These are phyloP conservation scores for Helogale parvula DNA, from an alignment of 2,113 vertebrate genomes.

Conservation along the genomic window DNA sequence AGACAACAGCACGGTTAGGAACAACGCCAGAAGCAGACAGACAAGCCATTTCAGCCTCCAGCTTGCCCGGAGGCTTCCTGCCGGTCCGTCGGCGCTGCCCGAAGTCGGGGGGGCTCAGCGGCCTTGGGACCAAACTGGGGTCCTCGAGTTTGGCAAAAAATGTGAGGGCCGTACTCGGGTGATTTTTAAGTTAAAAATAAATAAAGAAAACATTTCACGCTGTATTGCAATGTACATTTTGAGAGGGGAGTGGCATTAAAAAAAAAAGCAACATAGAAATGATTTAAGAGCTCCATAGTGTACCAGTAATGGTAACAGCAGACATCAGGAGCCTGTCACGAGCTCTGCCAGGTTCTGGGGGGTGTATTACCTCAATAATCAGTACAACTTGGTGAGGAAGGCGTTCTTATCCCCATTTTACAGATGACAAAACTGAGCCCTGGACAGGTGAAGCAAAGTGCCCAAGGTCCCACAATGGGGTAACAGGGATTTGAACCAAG, in stretches of 20 bases:
- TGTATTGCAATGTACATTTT: neutral
- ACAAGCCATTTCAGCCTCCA: neutral
- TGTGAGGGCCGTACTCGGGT: neutral
- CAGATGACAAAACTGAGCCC: neutral
- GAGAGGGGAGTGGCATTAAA: neutral
- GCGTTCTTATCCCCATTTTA: neutral
- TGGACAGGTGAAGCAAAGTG: neutral
- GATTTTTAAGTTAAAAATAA: neutral
- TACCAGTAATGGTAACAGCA: neutral
- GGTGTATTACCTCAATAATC: neutral
- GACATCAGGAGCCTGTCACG: neutral
- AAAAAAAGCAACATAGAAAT: conserved; percentile 8
- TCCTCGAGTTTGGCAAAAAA: neutral
- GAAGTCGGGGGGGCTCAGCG: neutral
- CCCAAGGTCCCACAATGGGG: accelerated
- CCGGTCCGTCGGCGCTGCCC: neutral
- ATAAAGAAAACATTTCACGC: neutral
- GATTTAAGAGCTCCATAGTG: neutral
- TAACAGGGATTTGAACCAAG: neutral
- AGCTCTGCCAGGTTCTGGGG: neutral
- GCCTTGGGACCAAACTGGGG: neutral
- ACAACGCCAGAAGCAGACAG: neutral
- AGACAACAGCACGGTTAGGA: neutral
- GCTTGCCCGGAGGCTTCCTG: neutral
- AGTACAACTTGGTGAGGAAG: neutral